These are phyloP conservation scores for Pogonophryne albipinna DNA, from an alignment of 2,797 vertebrate species.

Conservation along the genomic window DNA sequence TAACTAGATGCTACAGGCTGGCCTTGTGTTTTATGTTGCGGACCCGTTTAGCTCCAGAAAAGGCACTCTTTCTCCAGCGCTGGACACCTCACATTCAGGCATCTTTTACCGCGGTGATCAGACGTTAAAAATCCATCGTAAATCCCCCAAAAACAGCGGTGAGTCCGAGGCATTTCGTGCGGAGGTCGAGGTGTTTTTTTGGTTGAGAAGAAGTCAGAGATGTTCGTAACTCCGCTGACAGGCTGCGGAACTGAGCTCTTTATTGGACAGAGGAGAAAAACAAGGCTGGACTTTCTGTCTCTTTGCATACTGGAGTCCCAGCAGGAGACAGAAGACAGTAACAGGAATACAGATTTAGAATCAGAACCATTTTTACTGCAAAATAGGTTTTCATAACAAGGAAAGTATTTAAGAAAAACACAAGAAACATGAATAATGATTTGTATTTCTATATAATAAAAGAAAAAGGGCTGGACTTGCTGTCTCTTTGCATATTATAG, in stretches of 20 bases:
- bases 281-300: constrained; percentile 54
- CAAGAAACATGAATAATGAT: too few relatives aligned
- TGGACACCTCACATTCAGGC: constrained; percentile 58
- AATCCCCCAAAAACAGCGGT: constrained; percentile 34
- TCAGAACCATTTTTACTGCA: too few relatives aligned
- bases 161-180: constrained; percentile 63
- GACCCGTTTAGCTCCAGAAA: constrained; percentile 78
- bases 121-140: constrained; percentile 51
- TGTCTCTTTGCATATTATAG: too few relatives aligned
- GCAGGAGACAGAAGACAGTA: neutral
- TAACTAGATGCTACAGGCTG: constrained; percentile 69
- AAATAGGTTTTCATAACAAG: too few relatives aligned
- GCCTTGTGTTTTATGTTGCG: constrained; percentile 75
- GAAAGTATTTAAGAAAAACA: too few relatives aligned
- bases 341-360: neutral
- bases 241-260: constrained; percentile 64
- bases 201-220: constrained; percentile 67
- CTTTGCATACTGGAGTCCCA: neutral
- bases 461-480: too few relatives aligned
- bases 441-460: too few relatives aligned
- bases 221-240: constrained; percentile 75
- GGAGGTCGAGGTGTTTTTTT: constrained; percentile 65
- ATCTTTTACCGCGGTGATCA: constrained; percentile 70
- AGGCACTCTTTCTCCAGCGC: constrained; percentile 82
- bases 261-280: constrained; percentile 49